phyloP scores from a whole-genome alignment of 2,888 invertebrate species.

The Boloria selene region DNA sequence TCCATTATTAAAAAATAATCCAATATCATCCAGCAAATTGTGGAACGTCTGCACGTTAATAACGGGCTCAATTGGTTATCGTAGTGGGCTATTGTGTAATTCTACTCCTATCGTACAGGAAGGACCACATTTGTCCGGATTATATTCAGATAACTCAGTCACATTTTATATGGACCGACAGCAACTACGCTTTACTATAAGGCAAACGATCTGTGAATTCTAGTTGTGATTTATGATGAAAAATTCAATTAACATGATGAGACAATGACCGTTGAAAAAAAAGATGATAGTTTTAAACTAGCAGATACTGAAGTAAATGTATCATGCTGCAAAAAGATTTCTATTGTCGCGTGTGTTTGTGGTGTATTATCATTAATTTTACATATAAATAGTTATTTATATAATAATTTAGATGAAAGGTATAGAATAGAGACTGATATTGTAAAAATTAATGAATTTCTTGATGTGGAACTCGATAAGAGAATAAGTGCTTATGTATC shows the following conservation, averaged over 20 bases:
- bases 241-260: conserved; percentile 21
- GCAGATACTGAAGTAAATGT: conserved; percentile 46
- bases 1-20: conserved; percentile 21
- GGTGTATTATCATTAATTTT: conserved; percentile 64
- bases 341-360: conserved; percentile 65
- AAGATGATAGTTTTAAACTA: conserved; percentile 27
- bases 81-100: conserved; percentile 63
- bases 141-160: conserved; percentile 62
- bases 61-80: conserved; percentile 72
- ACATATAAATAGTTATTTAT: conserved; percentile 65
- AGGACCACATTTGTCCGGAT: conserved; percentile 68
- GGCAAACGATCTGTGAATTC: not conserved
- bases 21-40: conserved; percentile 44
- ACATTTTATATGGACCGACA: conserved; percentile 33
- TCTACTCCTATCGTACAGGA: conserved; percentile 64
- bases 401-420: conserved; percentile 54
- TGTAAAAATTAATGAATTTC: conserved; percentile 42
- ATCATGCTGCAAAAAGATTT: conserved; percentile 61
- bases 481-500: conserved; percentile 52
- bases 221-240: not conserved
- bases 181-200: conserved; percentile 22
- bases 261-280: conserved; percentile 38
- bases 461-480: conserved; percentile 61
- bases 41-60: conserved; percentile 63
- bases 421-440: conserved; percentile 49